phyloP scores from a whole-genome alignment of 2,888 invertebrate species.

The Pterostichus niger region DNA sequence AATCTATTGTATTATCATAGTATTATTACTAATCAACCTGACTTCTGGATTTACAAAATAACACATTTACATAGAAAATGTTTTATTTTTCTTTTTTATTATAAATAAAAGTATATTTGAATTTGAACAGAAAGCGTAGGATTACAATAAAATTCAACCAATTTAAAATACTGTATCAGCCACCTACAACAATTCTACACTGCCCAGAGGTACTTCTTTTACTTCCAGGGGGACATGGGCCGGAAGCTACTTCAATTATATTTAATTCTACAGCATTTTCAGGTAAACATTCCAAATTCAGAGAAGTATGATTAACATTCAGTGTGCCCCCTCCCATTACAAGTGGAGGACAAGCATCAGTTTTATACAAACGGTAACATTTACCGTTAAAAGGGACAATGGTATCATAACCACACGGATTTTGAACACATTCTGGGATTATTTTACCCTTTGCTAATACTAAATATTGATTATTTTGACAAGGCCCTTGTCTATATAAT shows the following conservation, averaged over 20 bases:
- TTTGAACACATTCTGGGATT: slow-evolving; percentile 81
- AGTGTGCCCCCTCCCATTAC: slow-evolving; percentile 77
- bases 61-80: too few relatives aligned
- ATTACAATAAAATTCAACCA: not conserved
- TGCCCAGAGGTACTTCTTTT: slow-evolving; percentile 71
- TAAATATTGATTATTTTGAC: slow-evolving; percentile 79
- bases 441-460: slow-evolving; percentile 78
- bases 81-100: not conserved
- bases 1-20: too few relatives aligned
- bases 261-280: slow-evolving; percentile 69
- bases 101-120: not conserved
- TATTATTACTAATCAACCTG: too few relatives aligned
- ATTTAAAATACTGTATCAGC: not conserved
- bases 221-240: slow-evolving; percentile 72
- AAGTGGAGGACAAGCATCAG: slow-evolving; percentile 77
- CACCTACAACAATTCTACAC: slow-evolving; percentile 69
- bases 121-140: not conserved
- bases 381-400: slow-evolving; percentile 76
- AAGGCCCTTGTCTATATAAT: slow-evolving; percentile 84
- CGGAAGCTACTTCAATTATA: slow-evolving; percentile 67
- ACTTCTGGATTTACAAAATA: too few relatives aligned
- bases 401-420: slow-evolving; percentile 81
- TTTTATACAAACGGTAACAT: slow-evolving; percentile 77
- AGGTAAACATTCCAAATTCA: slow-evolving; percentile 80
- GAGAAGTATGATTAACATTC: slow-evolving; percentile 81